Evolutionary conservation across 2,888 invertebrate genomes (phyloP).

Genomic region (Augochlorella aurata): DNA sequence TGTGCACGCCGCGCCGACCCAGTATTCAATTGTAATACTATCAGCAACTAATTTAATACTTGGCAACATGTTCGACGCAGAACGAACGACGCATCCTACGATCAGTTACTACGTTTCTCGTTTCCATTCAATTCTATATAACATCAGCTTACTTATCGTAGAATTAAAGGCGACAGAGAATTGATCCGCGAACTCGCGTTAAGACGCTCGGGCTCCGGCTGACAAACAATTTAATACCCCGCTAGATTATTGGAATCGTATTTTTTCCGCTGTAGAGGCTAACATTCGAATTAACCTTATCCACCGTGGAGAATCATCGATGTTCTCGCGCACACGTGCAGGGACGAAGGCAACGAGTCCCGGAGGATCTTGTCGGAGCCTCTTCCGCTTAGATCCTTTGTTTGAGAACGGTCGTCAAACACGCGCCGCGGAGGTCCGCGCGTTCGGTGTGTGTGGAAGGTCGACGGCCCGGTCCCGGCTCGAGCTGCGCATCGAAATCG

Average conservation of each 20-base stretch:
- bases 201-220: background rate
- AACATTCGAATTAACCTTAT: conserved; percentile 12
- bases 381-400: conserved; percentile 37
- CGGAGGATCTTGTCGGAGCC: background rate
- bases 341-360: background rate
- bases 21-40: no score
- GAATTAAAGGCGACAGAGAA: background rate
- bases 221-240: conserved; percentile 10
- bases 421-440: conserved; percentile 18
- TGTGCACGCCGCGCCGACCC: no score
- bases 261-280: conserved; percentile 2
- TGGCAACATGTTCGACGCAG: no score
- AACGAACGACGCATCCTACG: no score
- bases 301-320: background rate
- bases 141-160: background rate
- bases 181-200: background rate
- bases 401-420: conserved; percentile 15
- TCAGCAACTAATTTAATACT: no score
- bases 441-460: conserved; percentile 53
- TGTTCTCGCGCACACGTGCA: background rate
- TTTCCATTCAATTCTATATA: background rate
- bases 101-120: background rate
- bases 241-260: conserved; percentile 14
- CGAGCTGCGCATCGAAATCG: conserved; percentile 39
- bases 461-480: conserved; percentile 65